Evolutionary conservation across 2,113 vertebrate species (phyloP).

Genomic region (Zosterops hypoxanthus): DNA sequence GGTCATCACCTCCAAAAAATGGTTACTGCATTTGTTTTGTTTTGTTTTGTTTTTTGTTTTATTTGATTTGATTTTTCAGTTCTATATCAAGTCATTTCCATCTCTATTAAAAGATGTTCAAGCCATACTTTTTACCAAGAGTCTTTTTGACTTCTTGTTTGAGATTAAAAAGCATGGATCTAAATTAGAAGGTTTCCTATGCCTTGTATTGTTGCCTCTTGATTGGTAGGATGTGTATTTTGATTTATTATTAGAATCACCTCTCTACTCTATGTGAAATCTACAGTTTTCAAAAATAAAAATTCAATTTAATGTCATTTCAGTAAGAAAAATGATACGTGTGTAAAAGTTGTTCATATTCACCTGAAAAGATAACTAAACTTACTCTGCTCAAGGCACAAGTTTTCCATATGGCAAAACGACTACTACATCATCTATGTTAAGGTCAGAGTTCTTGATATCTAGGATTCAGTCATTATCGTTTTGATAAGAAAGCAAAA

Average conservation of each 20-base stretch:
- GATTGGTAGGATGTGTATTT: neutral
- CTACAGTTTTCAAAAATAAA: neutral
- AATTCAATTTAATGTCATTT: neutral
- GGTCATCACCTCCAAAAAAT: neutral
- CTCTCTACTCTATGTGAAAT: neutral
- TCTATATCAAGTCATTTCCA: neutral
- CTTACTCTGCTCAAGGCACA: neutral
- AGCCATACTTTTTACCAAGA: neutral
- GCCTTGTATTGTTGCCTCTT: neutral
- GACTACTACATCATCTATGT: neutral
- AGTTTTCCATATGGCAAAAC: neutral
- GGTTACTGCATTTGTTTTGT: neutral
- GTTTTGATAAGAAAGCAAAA: neutral
- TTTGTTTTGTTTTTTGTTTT: neutral
- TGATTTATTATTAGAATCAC: conserved; percentile 44
- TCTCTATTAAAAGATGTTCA: neutral
- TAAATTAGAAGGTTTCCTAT: conserved; percentile 15
- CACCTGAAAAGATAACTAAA: neutral
- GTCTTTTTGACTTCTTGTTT: neutral
- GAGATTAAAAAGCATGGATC: conserved; percentile 26
- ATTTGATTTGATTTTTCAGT: neutral
- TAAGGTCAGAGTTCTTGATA: neutral
- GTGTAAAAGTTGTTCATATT: neutral
- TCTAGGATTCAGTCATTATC: neutral
- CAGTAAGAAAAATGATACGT: neutral